phyloP scores from a whole-genome alignment of 2,888 invertebrate genomes.

The Apodemia duryi region DNA sequence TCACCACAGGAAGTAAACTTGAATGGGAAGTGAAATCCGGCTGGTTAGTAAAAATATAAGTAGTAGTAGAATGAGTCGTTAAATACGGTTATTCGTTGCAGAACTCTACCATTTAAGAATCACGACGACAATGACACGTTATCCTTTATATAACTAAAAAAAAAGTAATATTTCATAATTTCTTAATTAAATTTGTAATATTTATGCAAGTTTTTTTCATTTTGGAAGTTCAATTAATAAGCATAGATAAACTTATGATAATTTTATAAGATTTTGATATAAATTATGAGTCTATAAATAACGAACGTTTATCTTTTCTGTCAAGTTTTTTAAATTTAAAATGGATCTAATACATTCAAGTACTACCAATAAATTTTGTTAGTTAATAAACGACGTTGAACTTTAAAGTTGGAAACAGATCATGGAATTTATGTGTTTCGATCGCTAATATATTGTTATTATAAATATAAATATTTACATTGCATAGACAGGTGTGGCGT shows the following conservation, averaged over 20 bases:
- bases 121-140: no score
- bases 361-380: background rate
- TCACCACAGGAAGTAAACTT: no score
- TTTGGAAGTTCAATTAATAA: background rate
- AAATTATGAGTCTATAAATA: constrained; percentile 1
- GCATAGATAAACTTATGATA: background rate
- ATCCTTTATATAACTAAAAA: no score
- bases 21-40: no score
- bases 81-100: no score
- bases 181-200: no score
- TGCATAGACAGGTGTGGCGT: background rate
- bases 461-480: constrained; percentile 5
- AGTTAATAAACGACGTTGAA: constrained; percentile 2
- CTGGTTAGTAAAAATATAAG: no score
- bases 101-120: no score
- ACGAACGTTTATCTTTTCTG: background rate
- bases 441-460: background rate
- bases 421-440: background rate
- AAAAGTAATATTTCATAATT: no score
- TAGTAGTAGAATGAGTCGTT: no score
- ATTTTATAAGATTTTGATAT: background rate
- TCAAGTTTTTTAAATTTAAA: background rate
- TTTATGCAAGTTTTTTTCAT: background rate
- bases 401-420: constrained; percentile 7
- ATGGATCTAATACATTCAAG: background rate